These are phyloP conservation scores for Cephalotes varians DNA, from an alignment of 2,888 invertebrate species.

Conservation along the genomic window DNA sequence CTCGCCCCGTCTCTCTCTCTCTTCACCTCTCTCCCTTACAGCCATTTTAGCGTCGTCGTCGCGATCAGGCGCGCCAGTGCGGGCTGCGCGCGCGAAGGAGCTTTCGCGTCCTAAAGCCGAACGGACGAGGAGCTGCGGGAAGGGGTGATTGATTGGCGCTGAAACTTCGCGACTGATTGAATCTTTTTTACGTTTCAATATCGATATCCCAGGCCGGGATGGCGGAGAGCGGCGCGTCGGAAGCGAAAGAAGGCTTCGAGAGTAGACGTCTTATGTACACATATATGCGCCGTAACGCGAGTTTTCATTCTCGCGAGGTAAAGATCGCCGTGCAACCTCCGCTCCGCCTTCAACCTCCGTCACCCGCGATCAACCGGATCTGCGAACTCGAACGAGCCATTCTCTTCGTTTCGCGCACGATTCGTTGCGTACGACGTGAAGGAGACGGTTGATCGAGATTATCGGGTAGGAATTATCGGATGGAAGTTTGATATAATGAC, in stretches of 20 bases:
- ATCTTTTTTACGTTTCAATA: conserved; percentile 85
- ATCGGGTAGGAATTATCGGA: conserved; percentile 10
- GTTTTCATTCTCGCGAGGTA: conserved; percentile 1
- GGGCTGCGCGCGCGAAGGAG: conserved; percentile 77
- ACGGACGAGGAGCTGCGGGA: conserved; percentile 52
- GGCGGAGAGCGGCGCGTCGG: conserved; percentile 24
- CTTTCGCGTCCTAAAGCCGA: conserved; percentile 73
- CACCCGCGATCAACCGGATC: neutral
- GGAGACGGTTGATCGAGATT: conserved; percentile 5
- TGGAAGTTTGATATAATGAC: conserved; percentile 19
- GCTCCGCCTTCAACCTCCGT: neutral
- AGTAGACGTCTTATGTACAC: neutral
- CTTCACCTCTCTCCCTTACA: conserved; percentile 71
- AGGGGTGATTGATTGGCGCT: conserved; percentile 84
- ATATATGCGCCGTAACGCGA: neutral
- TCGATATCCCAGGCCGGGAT: conserved; percentile 76
- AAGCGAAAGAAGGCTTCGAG: neutral
- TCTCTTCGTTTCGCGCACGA: conserved; percentile 9
- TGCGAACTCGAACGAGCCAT: neutral
- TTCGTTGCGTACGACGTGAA: neutral
- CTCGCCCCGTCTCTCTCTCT: neutral
- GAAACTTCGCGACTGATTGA: conserved; percentile 85
- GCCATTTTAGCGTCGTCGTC: conserved; percentile 81
- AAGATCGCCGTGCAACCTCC: neutral
- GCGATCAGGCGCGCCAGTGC: conserved; percentile 77